Conservation (phyloP, 2,113 vertebrate genomes). For the Actenoides hombroni region DNA sequence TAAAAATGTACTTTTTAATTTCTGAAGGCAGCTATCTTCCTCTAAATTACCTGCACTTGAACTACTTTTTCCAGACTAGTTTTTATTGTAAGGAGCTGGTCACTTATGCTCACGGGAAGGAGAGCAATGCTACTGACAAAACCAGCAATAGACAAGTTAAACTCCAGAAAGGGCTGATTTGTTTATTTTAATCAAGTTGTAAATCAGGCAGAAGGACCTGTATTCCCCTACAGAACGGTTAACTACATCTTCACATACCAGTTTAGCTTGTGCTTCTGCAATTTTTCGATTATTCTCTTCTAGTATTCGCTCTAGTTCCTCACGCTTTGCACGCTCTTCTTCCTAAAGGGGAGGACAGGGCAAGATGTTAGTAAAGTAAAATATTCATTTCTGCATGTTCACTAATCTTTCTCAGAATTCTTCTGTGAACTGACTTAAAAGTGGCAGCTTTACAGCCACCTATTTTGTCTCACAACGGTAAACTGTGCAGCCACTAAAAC, state of each 20-base stretch:
- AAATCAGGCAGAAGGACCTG: background rate
- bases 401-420: constrained; percentile 82
- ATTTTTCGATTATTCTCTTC: constrained; percentile 99
- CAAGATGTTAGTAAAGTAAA: constrained; percentile 86
- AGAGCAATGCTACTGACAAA: background rate
- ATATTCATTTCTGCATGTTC: constrained; percentile 61
- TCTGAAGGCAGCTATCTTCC: background rate
- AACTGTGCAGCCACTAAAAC: constrained; percentile 80
- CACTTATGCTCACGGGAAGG: background rate
- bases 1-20: background rate
- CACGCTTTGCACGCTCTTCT: constrained; percentile 98
- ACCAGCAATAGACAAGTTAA: background rate
- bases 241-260: constrained; percentile 80
- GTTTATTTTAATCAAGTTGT: background rate
- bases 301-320: constrained; percentile 98
- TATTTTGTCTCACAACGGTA: constrained; percentile 74
- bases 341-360: constrained; percentile 96
- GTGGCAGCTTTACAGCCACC: constrained; percentile 80
- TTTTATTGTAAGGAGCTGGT: background rate
- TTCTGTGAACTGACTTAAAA: constrained; percentile 78
- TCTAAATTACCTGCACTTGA: background rate
- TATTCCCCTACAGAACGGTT: background rate
- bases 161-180: background rate
- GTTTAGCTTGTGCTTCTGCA: constrained; percentile 97
- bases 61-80: background rate